Base-by-base conservation (phyloP, 2,797 vertebrate species). In the Bradypodion ventrale region DNA sequence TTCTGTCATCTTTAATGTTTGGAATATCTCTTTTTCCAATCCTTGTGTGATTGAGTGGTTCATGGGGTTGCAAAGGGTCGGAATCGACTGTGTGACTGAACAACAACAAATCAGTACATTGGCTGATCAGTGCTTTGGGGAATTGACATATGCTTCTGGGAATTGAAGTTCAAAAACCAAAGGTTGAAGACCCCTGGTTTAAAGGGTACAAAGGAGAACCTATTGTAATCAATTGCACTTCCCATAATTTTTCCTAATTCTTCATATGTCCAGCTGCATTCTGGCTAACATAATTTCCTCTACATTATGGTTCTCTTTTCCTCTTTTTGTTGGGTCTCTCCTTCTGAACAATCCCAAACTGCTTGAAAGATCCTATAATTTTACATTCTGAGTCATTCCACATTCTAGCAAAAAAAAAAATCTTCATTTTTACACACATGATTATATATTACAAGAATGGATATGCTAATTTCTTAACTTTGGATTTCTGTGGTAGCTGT, bases 371-470 rank as follows among this genome's bases (percentile, higher is more conserved):
- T 93, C 91, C 69, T 94, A 85, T 93, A 94, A 93, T 94, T 94
- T 93, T 90, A 86, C 74, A 72, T 79, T 85, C 70, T 93, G 92
- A 94, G 89, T 93, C 91, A 91, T 85, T 89, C 87, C 82, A 84
- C 90, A 87, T 93, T 90, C 88, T 78, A 92, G 19, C 87, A 91
- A 91, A 89, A 94, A 94, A 88, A 89, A 94, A 94, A 88, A 32
- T 76, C 9, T n/a, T 87, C 92, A 94, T 87, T 94, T 91, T 96
- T 94, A 91, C 89, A 81, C 74, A 77, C 86, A 87, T 95, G 93
- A 96, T 96, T 95, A 94, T 87, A 95, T 89, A 87, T 91, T 94
- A 92, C 70, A 79, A 94, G 93, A 95, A 94, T 15, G 80, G 92
- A 91, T 93, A 90, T 88, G 91, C 89, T 95, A 87, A 92, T 91